Base-by-base conservation (phyloP, 2,888 invertebrate genomes). In the Sarcophaga variegata region DNA sequence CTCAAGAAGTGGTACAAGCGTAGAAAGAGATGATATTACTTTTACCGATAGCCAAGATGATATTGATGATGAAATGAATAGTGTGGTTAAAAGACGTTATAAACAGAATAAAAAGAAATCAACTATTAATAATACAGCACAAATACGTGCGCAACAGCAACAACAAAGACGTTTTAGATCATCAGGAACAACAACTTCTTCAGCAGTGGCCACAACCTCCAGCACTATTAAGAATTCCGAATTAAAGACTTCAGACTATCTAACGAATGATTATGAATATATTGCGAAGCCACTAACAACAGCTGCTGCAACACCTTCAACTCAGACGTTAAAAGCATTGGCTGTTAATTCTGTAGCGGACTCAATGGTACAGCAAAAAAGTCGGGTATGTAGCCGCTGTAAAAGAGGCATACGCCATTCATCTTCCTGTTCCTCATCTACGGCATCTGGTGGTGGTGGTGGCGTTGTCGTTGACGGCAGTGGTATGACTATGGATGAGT, bases 401-500 rank as follows among this genome's bases (percentile, higher is more conserved):
- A 93, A 92, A 90, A 92, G 92, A 17, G 92, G 93, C 85, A 91
- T 93, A 74, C 92, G 92, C 4, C 93, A 93, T 90, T 92, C 93
- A 87, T 93, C 93, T 76, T 92, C 93, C 87, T 97, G 97, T 83
- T 97, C 97, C 54, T 93, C 93, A 90, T 95, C 95, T 88, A 92
- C 92, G 22, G 92, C 90, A 4, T 91, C 91, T 8, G 91, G 89
- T 72, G 89, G 89, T 54, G 90, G 88, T 79, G 84, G 76, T 25
- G 87, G 84, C 37, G 8, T 37, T 75, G 83, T 64, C 22, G 83
- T 76, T 27, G 78, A 90, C 64, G 90, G 90, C 80, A 92, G 90
- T 88, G 89, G 89, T 87, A 96, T 96, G 95, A 97, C 97, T 17
- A 94, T 97, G 91, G 97, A 97, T 89, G 97, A 97, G 93, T 94